These are phyloP conservation scores for Pandemis corylana DNA, from an alignment of 2,888 invertebrate species.

Conservation along the genomic window DNA sequence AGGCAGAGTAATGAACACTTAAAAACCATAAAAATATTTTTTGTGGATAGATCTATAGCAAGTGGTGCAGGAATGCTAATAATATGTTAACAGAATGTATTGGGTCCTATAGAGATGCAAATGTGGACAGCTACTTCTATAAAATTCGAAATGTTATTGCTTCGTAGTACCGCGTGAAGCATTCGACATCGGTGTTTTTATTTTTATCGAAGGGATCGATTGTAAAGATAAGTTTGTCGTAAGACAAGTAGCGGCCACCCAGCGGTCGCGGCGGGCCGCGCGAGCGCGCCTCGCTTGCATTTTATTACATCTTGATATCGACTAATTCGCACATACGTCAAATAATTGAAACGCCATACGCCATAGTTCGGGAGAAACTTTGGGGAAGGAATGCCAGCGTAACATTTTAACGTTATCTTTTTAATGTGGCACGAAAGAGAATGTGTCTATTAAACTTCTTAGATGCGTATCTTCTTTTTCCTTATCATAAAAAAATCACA, in stretches of 20 bases:
- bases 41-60: constrained; percentile 31
- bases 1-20: constrained; percentile 21
- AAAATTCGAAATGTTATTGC: constrained; percentile 79
- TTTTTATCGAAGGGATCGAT: constrained; percentile 83
- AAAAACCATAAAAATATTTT: constrained; percentile 27
- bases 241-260: constrained; percentile 85
- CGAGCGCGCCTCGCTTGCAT: constrained; percentile 66
- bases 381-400: constrained; percentile 58
- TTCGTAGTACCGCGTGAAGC: constrained; percentile 73
- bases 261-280: constrained; percentile 51
- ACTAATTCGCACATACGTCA: constrained; percentile 80
- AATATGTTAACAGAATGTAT: constrained; percentile 76
- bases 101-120: constrained; percentile 78
- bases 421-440: constrained; percentile 19
- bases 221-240: constrained; percentile 83
- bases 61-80: constrained; percentile 72
- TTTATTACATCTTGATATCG: constrained; percentile 81
- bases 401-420: constrained; percentile 44
- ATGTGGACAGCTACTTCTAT: constrained; percentile 74
- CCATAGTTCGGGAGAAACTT: constrained; percentile 49
- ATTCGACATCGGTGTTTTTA: constrained; percentile 72
- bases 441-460: constrained; percentile 34
- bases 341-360: constrained; percentile 70
- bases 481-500: too few relatives aligned
- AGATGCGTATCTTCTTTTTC: constrained; percentile 2